phyloP scores from a whole-genome alignment of 2,797 vertebrate genomes.

The Gymnoscopelus microlampas region DNA sequence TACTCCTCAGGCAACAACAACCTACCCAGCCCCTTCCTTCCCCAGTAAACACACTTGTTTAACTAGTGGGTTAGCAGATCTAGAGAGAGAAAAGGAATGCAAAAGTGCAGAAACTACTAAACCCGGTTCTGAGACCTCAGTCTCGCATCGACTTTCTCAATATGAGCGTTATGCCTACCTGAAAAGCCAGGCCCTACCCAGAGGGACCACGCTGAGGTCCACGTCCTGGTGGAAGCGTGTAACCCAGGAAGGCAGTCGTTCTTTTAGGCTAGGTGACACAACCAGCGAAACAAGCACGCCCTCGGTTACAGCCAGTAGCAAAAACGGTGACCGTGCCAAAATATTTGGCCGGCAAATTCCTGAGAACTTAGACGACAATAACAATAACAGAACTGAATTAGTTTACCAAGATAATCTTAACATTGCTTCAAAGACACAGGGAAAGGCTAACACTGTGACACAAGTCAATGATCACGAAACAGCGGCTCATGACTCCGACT shows the following conservation, averaged over 20 bases:
- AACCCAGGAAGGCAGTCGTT: constrained; percentile 44
- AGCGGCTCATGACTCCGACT: constrained; percentile 28
- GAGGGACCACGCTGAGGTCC: constrained; percentile 58
- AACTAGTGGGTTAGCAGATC: constrained; percentile 14
- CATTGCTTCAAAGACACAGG: constrained; percentile 30
- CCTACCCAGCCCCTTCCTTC: constrained; percentile 23
- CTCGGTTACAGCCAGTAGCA: constrained; percentile 24
- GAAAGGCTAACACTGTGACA: constrained; percentile 30
- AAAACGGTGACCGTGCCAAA: constrained; percentile 27
- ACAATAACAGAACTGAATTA: constrained; percentile 46
- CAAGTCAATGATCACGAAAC: constrained; percentile 44
- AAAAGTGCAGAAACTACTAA: constrained; percentile 26
- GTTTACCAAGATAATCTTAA: constrained; percentile 51
- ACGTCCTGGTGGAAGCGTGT: constrained; percentile 68
- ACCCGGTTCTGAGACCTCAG: constrained; percentile 21
- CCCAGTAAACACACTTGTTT: constrained; percentile 38
- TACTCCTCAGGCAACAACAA: constrained; percentile 24
- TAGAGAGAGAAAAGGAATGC: constrained; percentile 31
- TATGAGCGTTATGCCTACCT: constrained; percentile 36
- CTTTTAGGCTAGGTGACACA: constrained; percentile 13
- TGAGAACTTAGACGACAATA: constrained; percentile 26
- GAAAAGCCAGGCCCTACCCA: constrained; percentile 46
- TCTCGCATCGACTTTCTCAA: constrained; percentile 30
- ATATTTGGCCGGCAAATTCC: constrained; percentile 35
- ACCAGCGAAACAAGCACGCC: constrained; percentile 27